These are phyloP conservation scores for Seriola aureovittata DNA, from an alignment of 2,113 vertebrate genomes.

Conservation along the genomic window DNA sequence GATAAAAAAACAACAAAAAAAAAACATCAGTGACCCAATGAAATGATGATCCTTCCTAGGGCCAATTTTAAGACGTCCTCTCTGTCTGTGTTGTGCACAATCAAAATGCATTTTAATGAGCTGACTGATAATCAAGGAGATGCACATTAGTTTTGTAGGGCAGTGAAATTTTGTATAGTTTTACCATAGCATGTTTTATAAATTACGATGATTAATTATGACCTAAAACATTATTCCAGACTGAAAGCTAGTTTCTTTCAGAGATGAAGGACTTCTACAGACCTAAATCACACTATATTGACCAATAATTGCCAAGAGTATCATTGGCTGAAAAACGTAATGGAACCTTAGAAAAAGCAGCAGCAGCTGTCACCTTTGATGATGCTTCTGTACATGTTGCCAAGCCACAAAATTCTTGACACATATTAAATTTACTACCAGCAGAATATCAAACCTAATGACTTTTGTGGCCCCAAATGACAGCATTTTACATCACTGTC, in stretches of 20 bases:
- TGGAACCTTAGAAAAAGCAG: conserved; percentile 9
- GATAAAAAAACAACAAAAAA: background rate
- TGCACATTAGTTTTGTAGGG: background rate
- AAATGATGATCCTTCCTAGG: background rate
- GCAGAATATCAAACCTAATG: conserved; percentile 25
- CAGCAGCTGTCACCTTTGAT: conserved; percentile 21
- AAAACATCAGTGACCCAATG: no score
- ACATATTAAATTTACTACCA: conserved; percentile 7
- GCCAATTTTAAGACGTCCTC: background rate
- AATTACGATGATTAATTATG: conserved; percentile 7
- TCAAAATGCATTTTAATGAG: conserved; percentile 11
- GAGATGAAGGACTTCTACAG: background rate
- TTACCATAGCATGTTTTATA: background rate
- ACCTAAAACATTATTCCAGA: background rate
- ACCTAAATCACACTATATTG: conserved; percentile 15
- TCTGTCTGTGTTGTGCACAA: conserved; percentile 19
- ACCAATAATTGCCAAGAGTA: background rate
- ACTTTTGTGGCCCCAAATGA: conserved; percentile 17
- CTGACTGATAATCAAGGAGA: conserved; percentile 20
- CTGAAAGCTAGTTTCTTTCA: background rate
- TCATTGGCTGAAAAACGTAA: conserved; percentile 19
- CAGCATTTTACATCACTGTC: conserved; percentile 19
- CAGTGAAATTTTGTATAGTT: background rate
- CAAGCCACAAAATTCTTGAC: conserved; percentile 16
- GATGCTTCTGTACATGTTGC: conserved; percentile 12